These are phyloP conservation scores for Epinotia brunnichana DNA, from an alignment of 2,888 invertebrate species.

Conservation along the genomic window DNA sequence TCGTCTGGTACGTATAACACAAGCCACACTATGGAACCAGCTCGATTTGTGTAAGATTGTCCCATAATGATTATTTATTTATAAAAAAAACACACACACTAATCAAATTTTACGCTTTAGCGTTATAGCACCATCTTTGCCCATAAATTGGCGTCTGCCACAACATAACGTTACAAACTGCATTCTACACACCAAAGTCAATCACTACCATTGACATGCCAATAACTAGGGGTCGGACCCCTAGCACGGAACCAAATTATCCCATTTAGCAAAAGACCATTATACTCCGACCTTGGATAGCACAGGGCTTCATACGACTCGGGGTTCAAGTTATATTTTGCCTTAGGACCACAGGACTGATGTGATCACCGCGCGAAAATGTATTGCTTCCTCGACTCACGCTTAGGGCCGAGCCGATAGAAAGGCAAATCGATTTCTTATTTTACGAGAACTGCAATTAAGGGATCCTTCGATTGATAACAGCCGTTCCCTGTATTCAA, in stretches of 20 bases:
- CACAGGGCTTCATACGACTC: neutral
- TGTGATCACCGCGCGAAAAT: conserved; percentile 77
- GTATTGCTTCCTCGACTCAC: conserved; percentile 72
- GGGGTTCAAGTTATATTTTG: conserved; percentile 35
- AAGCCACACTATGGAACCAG: too few relatives aligned
- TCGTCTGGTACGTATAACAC: too few relatives aligned
- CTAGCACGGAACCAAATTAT: conserved; percentile 74
- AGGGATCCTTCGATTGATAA: neutral
- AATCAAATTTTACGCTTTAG: too few relatives aligned
- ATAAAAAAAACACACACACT: too few relatives aligned
- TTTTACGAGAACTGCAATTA: neutral
- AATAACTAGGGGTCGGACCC: conserved; percentile 75
- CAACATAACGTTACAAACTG: neutral
- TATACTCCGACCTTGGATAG: neutral
- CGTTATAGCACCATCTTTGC: too few relatives aligned
- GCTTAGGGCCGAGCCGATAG: conserved; percentile 51
- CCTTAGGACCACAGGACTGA: conserved; percentile 62
- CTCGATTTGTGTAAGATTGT: too few relatives aligned
- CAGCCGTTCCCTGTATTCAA: too few relatives aligned
- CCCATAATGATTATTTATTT: too few relatives aligned
- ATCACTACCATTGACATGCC: conserved; percentile 66
- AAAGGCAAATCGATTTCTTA: conserved; percentile 20
- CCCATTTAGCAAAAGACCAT: conserved; percentile 56
- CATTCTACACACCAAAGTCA: conserved; percentile 45
- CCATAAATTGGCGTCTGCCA: neutral